phyloP scores from a whole-genome alignment of 2,113 vertebrate species.

The Varanus komodoensis region DNA sequence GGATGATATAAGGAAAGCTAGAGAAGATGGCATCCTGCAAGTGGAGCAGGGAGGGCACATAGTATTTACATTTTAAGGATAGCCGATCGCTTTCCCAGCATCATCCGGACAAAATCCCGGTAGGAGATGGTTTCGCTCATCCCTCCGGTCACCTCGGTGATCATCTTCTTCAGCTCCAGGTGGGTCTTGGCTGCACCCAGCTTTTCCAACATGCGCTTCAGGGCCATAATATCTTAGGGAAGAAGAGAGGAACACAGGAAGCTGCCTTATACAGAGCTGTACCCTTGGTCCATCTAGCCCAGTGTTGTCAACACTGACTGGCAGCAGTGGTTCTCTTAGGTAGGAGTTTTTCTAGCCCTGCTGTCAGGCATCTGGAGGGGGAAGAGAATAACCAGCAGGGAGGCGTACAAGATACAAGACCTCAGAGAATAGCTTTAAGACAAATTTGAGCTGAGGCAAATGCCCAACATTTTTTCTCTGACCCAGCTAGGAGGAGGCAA shows the following conservation, averaged over 20 bases:
- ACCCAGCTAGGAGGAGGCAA: too few species aligned
- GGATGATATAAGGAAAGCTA: not conserved
- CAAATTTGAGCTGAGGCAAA: too few species aligned
- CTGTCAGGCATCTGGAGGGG: not conserved
- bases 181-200: slow-evolving; percentile 85
- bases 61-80: slow-evolving; percentile 84
- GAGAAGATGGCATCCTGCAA: not conserved
- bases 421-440: not conserved
- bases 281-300: too few species aligned
- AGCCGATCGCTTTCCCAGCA: slow-evolving; percentile 85
- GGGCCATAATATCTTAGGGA: slow-evolving; percentile 83
- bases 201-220: slow-evolving; percentile 88
- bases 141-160: slow-evolving; percentile 78
- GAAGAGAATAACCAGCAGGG: not conserved
- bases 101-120: slow-evolving; percentile 84
- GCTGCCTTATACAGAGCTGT: too few species aligned
- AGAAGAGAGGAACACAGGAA: not conserved
- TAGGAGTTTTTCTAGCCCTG: too few species aligned
- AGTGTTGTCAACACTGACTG: too few species aligned
- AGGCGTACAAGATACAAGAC: not conserved
- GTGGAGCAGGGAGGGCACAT: not conserved
- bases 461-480: too few species aligned
- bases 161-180: slow-evolving; percentile 87
- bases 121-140: slow-evolving; percentile 80
- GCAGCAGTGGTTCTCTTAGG: too few species aligned